These are phyloP conservation scores for Drosophila pullipes DNA, from an alignment of 2,888 invertebrate genomes.

Conservation along the genomic window DNA sequence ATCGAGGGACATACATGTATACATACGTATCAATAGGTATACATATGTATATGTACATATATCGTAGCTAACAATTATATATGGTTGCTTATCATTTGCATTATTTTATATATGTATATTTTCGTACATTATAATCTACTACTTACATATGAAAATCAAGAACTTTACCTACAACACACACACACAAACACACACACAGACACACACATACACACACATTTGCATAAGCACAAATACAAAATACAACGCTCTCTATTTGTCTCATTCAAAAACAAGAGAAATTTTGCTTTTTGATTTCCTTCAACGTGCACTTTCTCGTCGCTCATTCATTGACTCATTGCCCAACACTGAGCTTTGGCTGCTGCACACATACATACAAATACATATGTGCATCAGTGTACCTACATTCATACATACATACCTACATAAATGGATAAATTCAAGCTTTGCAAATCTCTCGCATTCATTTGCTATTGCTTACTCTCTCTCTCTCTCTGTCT, in stretches of 20 bases:
- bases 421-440: not conserved
- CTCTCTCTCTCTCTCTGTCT: conserved; percentile 6
- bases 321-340: conserved; percentile 46
- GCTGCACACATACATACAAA: not conserved
- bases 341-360: conserved; percentile 12
- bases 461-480: conserved; percentile 17
- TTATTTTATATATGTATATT: conserved; percentile 14
- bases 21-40: conserved; percentile 2
- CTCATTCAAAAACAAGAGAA: not conserved
- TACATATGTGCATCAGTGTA: conserved; percentile 3
- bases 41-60: conserved; percentile 1
- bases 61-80: not conserved
- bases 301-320: conserved; percentile 22
- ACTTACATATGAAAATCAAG: conserved; percentile 13
- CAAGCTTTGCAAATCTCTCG: conserved; percentile 1
- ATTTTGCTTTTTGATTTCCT: conserved; percentile 13
- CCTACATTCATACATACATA: not conserved
- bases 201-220: conserved; percentile 20
- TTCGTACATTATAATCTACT: conserved; percentile 7
- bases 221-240: conserved; percentile 15
- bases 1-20: not conserved
- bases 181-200: conserved; percentile 15
- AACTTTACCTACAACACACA: conserved; percentile 30
- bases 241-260: conserved; percentile 11
- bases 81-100: conserved; percentile 34